Evolutionary conservation across 2,888 invertebrate species (phyloP).

Genomic region (Phytoseiulus persimilis): DNA sequence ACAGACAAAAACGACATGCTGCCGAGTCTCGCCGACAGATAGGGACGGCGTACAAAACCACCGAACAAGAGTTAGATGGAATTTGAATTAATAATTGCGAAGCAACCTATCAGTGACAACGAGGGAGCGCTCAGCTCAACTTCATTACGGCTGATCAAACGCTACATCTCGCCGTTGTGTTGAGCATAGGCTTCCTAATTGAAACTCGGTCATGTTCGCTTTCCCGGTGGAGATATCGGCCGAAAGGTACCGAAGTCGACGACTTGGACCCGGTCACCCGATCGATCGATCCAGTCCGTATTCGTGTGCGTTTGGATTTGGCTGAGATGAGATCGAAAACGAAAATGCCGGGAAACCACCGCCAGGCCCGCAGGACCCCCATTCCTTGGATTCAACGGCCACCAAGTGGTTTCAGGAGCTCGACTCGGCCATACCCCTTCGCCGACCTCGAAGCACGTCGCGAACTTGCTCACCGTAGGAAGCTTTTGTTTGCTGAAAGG

Average conservation of each 20-base stretch:
- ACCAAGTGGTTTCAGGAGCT: background rate
- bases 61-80: constrained; percentile 5
- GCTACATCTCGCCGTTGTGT: background rate
- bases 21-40: background rate
- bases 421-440: background rate
- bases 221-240: background rate
- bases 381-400: too few species aligned
- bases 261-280: too few species aligned
- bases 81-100: background rate
- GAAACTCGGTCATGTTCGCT: background rate
- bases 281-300: too few species aligned
- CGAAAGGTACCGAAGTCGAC: too few species aligned
- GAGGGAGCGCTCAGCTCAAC: background rate
- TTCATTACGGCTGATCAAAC: background rate
- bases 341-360: too few species aligned
- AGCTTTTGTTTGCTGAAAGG: background rate
- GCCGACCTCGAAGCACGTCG: background rate
- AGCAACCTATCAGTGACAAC: background rate
- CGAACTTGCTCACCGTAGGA: background rate
- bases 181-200: background rate
- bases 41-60: background rate
- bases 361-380: too few species aligned
- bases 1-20: background rate
- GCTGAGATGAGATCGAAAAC: too few species aligned
- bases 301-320: too few species aligned